Evolutionary conservation across 2,797 vertebrate species (phyloP), one percentile per base, ranked within the genome.

Genomic region (Gouania willdenowi): DNA sequence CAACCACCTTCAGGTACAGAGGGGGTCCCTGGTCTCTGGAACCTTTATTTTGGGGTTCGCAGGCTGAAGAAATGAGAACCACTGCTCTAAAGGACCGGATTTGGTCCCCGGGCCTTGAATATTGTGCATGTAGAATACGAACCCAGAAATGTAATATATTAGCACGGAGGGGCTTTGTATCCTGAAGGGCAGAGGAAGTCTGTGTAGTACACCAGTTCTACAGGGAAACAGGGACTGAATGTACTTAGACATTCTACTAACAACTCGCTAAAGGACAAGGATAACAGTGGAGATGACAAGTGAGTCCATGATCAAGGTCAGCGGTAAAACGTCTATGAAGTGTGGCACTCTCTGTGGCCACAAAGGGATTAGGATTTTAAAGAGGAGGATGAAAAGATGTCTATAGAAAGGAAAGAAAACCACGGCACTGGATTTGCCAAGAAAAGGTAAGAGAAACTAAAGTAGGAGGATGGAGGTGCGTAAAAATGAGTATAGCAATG

Each of bases 271-370:
- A 60, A 55, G 55, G 50, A 64, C 49, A 26, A 38, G 56, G 51
- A 62, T 57, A 68, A 72, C 49, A 51, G 59, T 27, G 24, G 40
- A 47, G 43, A 79, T 68, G 73, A 76, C 75, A 72, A 45, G 58
- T 42, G 40, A 28, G 39, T 33, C 56, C 66, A 47, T 65, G 75
- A 82, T 80, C 71, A 80, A 79, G 66, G 69, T 74, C 59, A 44
- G 31, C 3, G 43, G 35, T 57, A 29, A 71, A 71, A 74, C 60
- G 54, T 49, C 40, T 29, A 47, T 8, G 30, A 51, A 55, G 68
- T 21, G 26, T 39, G 22, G 39, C 48, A 44, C 41, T 65, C 18
- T 55, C 44, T 22, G 11, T 49, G 67, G 22, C 11, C 30, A 41
- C 26, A 57, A 55, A 41, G 53, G 51, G 54, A 71, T 75, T 59